Evolutionary conservation across 2,888 invertebrate species (phyloP).

Genomic region (Cyclophora punctaria): DNA sequence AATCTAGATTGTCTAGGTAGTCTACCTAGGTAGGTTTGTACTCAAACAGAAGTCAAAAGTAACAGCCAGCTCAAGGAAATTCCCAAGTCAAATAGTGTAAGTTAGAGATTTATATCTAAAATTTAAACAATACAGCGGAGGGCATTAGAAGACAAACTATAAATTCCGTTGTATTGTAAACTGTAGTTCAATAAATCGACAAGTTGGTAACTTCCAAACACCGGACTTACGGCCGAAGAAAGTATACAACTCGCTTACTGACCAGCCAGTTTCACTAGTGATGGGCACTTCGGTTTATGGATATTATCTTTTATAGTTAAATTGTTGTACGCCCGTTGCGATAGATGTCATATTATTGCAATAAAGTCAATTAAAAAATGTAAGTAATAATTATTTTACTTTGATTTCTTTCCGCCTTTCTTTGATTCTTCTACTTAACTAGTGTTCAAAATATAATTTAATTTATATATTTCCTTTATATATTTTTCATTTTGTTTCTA

Average conservation of each 20-base stretch:
- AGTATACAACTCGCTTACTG: conserved; percentile 54
- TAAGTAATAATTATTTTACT: too few species aligned
- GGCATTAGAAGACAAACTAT: conserved; percentile 23
- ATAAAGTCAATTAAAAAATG: too few species aligned
- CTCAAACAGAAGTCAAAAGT: too few species aligned
- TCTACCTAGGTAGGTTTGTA: too few species aligned
- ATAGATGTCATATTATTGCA: too few species aligned
- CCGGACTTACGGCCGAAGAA: conserved; percentile 73
- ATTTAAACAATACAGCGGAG: conserved; percentile 13
- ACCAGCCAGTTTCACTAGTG: conserved; percentile 26
- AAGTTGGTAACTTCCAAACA: conserved; percentile 59
- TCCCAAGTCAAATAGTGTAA: conserved; percentile 17
- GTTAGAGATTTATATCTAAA: conserved; percentile 19
- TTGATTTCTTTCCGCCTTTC: too few species aligned
- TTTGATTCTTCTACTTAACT: too few species aligned
- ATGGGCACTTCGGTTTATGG: conserved; percentile 13
- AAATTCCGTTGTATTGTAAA: conserved; percentile 18
- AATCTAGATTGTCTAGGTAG: too few species aligned
- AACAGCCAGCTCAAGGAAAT: not conserved
- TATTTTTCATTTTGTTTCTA: too few species aligned
- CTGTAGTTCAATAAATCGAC: conserved; percentile 57
- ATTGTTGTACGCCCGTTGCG: too few species aligned
- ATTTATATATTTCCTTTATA: too few species aligned
- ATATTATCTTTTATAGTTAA: conserved; percentile 5
- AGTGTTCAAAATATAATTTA: too few species aligned